Evolutionary conservation across 2,888 invertebrate genomes (phyloP).

Genomic region (Acleris cristana): DNA sequence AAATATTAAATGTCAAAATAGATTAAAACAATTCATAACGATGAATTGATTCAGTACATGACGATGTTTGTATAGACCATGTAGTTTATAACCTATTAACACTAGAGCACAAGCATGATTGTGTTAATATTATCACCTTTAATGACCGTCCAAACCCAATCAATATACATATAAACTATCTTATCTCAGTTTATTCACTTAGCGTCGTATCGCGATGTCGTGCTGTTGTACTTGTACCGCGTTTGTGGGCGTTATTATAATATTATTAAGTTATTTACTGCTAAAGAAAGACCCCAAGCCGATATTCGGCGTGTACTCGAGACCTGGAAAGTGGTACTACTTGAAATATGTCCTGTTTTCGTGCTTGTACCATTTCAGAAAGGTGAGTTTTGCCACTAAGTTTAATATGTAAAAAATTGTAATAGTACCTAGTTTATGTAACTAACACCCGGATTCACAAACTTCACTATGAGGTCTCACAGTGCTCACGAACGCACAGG

Average conservation of each 20-base stretch:
- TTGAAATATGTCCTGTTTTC: conserved; percentile 84
- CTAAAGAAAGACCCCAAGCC: conserved; percentile 71
- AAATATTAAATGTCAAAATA: no score
- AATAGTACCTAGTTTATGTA: no score
- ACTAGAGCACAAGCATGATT: no score
- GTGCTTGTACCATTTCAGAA: conserved; percentile 78
- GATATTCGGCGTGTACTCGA: conserved; percentile 84
- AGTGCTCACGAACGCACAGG: no score
- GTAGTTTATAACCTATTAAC: no score
- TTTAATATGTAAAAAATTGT: neutral
- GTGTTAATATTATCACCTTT: no score
- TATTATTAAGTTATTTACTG: conserved; percentile 56
- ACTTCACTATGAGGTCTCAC: no score
- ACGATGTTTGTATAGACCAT: no score
- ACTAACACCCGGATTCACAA: no score
- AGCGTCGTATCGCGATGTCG: neutral
- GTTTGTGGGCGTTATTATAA: conserved; percentile 44
- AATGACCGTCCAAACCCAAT: neutral
- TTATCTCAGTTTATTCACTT: neutral
- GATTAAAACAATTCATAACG: no score
- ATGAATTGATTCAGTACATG: no score
- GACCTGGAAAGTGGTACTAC: conserved; percentile 86
- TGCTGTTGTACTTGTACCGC: conserved; percentile 3
- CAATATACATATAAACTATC: neutral
- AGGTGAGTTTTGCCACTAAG: conserved; percentile 64